Percentiles rank a stretch among this genome's conserved stretches.
phyloP scores from a whole-genome alignment of 2,113 vertebrate species.

The Nothobranchius kuhntae region DNA sequence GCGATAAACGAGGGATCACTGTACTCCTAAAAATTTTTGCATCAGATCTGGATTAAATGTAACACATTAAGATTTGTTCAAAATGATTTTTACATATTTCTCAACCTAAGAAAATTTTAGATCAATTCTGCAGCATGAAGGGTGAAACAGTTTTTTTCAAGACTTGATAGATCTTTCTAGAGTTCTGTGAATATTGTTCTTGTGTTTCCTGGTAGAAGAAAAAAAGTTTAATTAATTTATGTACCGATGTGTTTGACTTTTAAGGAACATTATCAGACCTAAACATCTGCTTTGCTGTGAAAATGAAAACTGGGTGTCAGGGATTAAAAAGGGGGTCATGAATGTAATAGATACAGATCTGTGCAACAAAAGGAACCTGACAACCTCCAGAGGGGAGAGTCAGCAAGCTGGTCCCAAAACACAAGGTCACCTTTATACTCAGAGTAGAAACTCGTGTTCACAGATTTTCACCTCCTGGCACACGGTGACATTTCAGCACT shows the following conservation, averaged over 20 bases:
- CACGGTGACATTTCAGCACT: constrained; percentile 58
- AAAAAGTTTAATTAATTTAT: not conserved
- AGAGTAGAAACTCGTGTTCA: constrained; percentile 10
- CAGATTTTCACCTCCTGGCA: constrained; percentile 29
- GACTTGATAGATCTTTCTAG: no score
- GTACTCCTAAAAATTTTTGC: no score
- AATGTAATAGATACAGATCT: constrained; percentile 53
- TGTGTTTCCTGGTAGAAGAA: not conserved
- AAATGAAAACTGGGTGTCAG: constrained; percentile 26
- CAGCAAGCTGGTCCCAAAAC: not conserved
- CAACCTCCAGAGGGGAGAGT: constrained; percentile 33
- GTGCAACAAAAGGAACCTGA: constrained; percentile 51
- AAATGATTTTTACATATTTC: no score
- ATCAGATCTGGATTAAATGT: no score
- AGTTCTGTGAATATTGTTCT: no score
- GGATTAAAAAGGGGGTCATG: constrained; percentile 36
- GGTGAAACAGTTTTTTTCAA: no score
- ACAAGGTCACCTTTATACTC: constrained; percentile 16
- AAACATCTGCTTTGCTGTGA: constrained; percentile 14
- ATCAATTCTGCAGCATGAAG: no score
- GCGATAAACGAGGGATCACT: no score
- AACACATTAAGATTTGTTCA: no score
- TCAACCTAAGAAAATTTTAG: no score
- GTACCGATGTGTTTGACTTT: no score
- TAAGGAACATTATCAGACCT: no score